phyloP scores from a whole-genome alignment of 2,113 vertebrate species.

The Ictalurus punctatus region DNA sequence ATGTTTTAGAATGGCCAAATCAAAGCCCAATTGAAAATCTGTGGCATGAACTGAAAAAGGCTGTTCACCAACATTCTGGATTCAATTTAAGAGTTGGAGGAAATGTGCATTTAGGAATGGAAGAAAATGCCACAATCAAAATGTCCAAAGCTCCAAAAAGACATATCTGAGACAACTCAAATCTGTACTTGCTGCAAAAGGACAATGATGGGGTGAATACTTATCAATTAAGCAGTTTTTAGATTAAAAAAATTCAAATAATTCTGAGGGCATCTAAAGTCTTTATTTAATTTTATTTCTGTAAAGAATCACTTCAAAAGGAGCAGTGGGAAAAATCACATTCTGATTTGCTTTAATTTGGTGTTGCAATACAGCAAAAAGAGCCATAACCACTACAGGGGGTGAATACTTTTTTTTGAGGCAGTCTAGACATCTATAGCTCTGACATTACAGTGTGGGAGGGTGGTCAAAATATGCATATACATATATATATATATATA shows the following conservation, averaged over 20 bases:
- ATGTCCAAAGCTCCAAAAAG: background rate
- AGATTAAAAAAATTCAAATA: background rate
- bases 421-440: background rate
- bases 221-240: background rate
- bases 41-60: background rate
- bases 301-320: background rate
- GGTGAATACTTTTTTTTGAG: background rate
- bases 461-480: background rate
- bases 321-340: background rate
- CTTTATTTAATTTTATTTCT: background rate
- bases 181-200: background rate
- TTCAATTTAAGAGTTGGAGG: background rate
- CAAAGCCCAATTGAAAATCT: background rate
- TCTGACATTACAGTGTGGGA: background rate
- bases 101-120: background rate
- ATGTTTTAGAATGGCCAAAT: background rate
- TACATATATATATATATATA: too few relatives aligned
- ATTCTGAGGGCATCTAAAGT: background rate
- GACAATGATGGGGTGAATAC: background rate
- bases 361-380: background rate
- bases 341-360: background rate
- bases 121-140: background rate
- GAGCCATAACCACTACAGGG: background rate
- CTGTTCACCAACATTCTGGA: background rate
- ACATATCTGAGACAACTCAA: background rate